Evolutionary conservation across 2,113 vertebrate species (phyloP), one percentile per base, ranked within the genome.

Genomic region (Pyxicephalus adspersus): DNA sequence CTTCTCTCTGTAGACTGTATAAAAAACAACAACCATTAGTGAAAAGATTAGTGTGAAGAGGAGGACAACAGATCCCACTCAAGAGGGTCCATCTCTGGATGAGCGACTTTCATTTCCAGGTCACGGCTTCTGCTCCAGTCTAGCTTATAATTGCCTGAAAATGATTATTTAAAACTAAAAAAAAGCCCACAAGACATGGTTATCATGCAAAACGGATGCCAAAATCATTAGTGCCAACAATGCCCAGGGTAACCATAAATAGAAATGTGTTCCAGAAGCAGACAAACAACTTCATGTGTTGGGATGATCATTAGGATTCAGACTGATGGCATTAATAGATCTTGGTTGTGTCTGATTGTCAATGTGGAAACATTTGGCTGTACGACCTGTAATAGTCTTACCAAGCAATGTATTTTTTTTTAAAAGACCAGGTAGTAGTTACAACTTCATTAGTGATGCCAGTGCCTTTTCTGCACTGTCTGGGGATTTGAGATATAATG

Each of bases 61-160:
- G 19, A 66, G 76, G 76, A 65, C 76, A 77, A 29, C 60, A 45
- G 34, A 45, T 63, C 60, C 38, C 60, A 64, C 60, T 76, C 4
- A 55, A 55, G 63, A 66, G 60, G 19, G 45, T 52, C 50, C 63
- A 66, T 23, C 61, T 31, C 61, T 66, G 26, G 50, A 34, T 55
- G 60, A 77, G 76, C 22, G 50, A 77, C 76, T 63, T 77, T 77
- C 63, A 65, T 52, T 34, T 34, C 64, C 26, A 76, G 61, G 61
- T 64, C 61, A 76, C 20, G 64, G 60, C 8, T 64, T 25, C 74
- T 29, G 58, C 6, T 22, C 45, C 50, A 25, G 2, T 51, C 34
- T 19, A 23, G 22, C 73, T 76, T 64, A 16, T 64, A 52, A 76
- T 64, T 76, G 74, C 51, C 60, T 76, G 58, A 63, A 76, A 64